Evolutionary conservation across 2,113 vertebrate species (phyloP).

Genomic region (Prolemur simus): DNA sequence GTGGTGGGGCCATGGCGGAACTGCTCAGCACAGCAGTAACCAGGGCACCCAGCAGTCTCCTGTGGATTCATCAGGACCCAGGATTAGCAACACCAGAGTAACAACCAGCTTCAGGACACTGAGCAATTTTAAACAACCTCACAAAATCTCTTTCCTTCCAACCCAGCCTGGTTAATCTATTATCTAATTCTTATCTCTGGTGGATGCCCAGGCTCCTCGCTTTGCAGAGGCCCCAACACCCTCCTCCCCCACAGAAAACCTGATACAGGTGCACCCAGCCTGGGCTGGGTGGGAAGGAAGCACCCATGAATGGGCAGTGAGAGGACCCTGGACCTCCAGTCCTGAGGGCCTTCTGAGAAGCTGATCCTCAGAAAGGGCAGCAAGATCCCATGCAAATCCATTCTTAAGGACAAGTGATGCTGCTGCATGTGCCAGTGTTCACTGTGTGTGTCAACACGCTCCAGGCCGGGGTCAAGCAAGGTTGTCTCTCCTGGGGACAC

Average conservation of each 20-base stretch:
- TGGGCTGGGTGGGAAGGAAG: not conserved
- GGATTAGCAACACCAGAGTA: constrained; percentile 62
- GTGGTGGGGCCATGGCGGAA: not conserved
- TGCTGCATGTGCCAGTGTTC: not conserved
- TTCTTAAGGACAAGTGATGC: not conserved
- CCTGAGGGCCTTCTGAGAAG: not conserved
- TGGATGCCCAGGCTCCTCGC: not conserved
- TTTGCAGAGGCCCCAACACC: not conserved
- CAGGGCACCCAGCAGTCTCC: constrained; percentile 74
- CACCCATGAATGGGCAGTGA: not conserved
- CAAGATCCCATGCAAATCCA: not conserved
- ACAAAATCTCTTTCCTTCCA: constrained; percentile 3
- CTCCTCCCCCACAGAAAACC: not conserved
- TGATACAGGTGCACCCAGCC: not conserved
- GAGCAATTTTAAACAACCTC: constrained; percentile 58
- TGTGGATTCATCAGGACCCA: constrained; percentile 62
- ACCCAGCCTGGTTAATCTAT: not conserved
- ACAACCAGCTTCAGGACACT: constrained; percentile 32
- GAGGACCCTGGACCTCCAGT: not conserved
- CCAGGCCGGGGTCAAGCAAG: not conserved
- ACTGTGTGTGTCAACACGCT: not conserved
- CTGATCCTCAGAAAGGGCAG: not conserved
- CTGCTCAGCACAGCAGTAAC: constrained; percentile 61
- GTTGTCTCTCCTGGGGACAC: not conserved
- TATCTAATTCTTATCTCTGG: not conserved